These are phyloP conservation scores for Tiliacea aurago DNA, from an alignment of 2,888 invertebrate genomes.

Conservation along the genomic window DNA sequence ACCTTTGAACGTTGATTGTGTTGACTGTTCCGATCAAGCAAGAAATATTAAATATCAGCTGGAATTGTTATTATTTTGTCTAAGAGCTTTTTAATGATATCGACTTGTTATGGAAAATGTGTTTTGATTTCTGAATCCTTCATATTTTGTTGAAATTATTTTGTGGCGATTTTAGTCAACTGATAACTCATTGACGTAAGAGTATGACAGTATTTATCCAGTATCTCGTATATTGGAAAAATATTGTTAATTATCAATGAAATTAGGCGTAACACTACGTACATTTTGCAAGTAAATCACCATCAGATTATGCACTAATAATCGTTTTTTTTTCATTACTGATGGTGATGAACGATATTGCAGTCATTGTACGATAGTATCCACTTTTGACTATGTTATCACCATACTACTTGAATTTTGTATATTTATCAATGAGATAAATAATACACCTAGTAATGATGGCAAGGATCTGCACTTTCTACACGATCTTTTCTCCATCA, in stretches of 20 bases:
- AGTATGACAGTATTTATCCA: conserved; percentile 25
- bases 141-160: conserved; percentile 5
- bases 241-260: conserved; percentile 6
- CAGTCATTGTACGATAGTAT: conserved; percentile 20
- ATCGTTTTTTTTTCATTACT: conserved; percentile 23
- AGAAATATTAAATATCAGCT: not conserved
- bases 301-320: conserved; percentile 2
- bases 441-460: not conserved
- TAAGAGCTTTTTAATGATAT: not conserved
- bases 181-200: conserved; percentile 15
- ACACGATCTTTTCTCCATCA: conserved; percentile 1
- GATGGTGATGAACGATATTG: conserved; percentile 2
- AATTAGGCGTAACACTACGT: not conserved
- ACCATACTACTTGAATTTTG: not conserved
- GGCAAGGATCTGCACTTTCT: conserved; percentile 9
- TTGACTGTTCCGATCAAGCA: not conserved
- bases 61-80: conserved; percentile 24
- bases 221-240: not conserved
- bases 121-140: not conserved
- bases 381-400: not conserved
- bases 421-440: conserved; percentile 18
- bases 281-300: not conserved
- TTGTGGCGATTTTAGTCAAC: not conserved
- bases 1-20: conserved; percentile 35
- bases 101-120: not conserved